phyloP scores from a whole-genome alignment of 2,797 vertebrate genomes.

The Peromyscus nudipes region DNA sequence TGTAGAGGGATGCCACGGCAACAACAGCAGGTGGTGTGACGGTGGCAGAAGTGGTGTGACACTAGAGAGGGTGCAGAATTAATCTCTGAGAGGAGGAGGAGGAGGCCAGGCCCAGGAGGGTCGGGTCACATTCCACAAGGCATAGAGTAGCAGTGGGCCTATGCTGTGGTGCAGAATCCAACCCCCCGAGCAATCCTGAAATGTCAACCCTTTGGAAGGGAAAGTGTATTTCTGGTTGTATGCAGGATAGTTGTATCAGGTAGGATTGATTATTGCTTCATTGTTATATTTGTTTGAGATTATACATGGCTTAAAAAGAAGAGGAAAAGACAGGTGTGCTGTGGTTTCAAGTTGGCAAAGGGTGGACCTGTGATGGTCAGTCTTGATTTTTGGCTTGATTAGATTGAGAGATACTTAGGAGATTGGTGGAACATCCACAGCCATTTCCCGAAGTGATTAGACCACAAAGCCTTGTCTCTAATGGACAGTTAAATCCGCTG shows the following conservation, averaged over 20 bases:
- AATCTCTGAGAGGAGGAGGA: background rate
- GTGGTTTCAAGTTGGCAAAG: background rate
- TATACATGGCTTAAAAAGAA: background rate
- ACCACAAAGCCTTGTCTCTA: background rate
- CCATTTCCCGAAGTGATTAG: background rate
- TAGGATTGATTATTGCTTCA: background rate
- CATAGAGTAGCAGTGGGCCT: no score
- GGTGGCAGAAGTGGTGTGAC: background rate
- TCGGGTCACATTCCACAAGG: fast-evolving
- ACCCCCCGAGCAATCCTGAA: background rate
- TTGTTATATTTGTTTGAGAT: background rate
- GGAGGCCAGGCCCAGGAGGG: no score
- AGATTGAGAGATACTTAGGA: background rate
- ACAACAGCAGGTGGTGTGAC: background rate
- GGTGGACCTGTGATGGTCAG: background rate
- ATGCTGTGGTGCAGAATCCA: background rate
- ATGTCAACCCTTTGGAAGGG: background rate
- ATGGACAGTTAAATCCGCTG: background rate
- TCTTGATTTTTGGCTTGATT: background rate
- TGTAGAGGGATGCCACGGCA: background rate
- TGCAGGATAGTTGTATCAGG: background rate
- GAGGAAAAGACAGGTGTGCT: background rate
- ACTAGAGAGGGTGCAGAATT: no score
- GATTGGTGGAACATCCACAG: background rate
- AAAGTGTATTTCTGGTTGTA: background rate